These are phyloP conservation scores for Suillia variegata DNA, from an alignment of 2,888 invertebrate species.

Conservation along the genomic window DNA sequence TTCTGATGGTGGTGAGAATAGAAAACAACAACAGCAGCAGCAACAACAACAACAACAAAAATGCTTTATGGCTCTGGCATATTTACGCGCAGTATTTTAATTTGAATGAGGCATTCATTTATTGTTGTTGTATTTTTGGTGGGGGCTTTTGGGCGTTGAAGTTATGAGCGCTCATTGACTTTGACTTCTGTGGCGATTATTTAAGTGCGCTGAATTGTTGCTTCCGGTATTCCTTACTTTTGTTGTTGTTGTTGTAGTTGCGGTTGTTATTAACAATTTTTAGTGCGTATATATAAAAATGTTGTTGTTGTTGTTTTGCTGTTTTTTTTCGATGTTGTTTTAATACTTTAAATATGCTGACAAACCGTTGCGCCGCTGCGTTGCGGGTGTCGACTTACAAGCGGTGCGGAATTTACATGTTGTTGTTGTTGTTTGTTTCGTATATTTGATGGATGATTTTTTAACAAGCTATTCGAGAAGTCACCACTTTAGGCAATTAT, in stretches of 20 bases:
- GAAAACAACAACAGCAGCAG: too few species aligned
- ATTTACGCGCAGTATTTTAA: conserved; percentile 23
- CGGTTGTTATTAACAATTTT: not conserved
- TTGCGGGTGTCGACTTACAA: conserved; percentile 15
- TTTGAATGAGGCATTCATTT: conserved; percentile 19
- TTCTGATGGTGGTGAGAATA: not conserved
- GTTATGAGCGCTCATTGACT: conserved; percentile 25
- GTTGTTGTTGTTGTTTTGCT: not conserved
- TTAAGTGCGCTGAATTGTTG: conserved; percentile 35
- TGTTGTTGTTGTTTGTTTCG: not conserved
- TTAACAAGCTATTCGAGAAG: not conserved
- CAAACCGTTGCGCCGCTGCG: too few species aligned
- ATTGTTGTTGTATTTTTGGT: conserved; percentile 6
- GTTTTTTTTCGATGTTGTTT: not conserved
- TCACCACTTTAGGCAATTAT: not conserved
- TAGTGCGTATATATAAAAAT: too few species aligned
- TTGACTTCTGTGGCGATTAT: conserved; percentile 26
- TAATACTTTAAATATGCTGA: not conserved
- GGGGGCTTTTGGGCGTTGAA: conserved; percentile 23
- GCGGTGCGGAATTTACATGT: too few species aligned
- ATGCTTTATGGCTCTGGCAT: conserved; percentile 27
- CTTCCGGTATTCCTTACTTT: conserved; percentile 30
- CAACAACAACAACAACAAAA: too few species aligned
- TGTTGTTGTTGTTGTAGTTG: conserved; percentile 1
- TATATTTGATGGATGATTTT: not conserved